Evolutionary conservation across 2,113 vertebrate genomes (phyloP), one percentile per base, ranked within the genome.

Genomic region (Vombatus ursinus): DNA sequence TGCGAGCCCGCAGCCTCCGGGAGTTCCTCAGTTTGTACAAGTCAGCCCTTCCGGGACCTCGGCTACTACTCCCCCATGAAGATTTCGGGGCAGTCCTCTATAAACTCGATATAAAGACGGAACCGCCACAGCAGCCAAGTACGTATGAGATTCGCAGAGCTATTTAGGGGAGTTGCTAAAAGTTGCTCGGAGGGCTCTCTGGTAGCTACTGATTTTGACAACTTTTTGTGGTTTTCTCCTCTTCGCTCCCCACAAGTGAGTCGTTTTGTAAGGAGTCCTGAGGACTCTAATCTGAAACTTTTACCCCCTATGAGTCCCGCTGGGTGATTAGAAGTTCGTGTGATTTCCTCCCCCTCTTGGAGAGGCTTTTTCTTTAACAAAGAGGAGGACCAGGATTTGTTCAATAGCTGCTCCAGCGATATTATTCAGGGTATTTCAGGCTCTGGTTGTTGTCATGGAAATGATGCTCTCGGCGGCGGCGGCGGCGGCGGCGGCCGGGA

Each of bases 51-150:
- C 99, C 99, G 99, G 98, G 99, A 99, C 99, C 97, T 98, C 98
- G 96, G 95, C 97, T 94, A 94, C 50, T 94, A 97, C 94, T 98
- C 98, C 98, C 98, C 98, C 98, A 98, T 98, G 98, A 99, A 98
- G 99, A 98, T 99, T 99, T 99, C 98, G 98, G 96, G 96, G 97
- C 97, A 98, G 98, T 99, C 98, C 98, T 98, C 98, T 98, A 97
- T 98, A 97, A 98, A 99, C 98, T 99, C 99, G 98, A 99, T 99
- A 99, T 99, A 99, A 99, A 99, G 99, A 99, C 99, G 99, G 99
- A 99, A 99, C 99, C 99, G 98, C 99, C 98, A 99, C 99, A 99
- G 99, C 99, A 99, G 98, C 98, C 99, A 99, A 99, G 99, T 99
- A 99, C 98, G 99, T 99, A 98, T 89, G 97, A 96, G 92, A 95